Evolutionary conservation across 2,797 vertebrate genomes (phyloP).

Genomic region (Trichosurus vulpecula): DNA sequence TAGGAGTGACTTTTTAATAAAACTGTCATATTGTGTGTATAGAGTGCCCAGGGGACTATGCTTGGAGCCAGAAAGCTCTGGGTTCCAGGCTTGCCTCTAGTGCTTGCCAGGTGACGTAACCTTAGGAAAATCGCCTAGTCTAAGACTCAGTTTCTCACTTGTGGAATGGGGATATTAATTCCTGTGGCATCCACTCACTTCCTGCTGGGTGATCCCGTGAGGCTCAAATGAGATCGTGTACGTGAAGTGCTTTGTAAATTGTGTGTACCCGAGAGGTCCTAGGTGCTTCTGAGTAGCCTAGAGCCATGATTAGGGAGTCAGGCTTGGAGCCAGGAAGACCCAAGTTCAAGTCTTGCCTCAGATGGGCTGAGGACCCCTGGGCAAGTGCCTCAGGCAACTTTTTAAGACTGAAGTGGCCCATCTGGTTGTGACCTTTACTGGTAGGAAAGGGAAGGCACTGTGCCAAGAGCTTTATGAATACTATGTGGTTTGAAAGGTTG

Average conservation of each 20-base stretch:
- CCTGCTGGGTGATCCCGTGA: background rate
- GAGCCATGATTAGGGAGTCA: background rate
- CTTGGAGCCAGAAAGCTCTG: background rate
- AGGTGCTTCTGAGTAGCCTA: background rate
- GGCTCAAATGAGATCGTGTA: background rate
- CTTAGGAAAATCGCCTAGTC: background rate
- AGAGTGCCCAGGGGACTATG: background rate
- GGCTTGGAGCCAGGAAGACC: too few species aligned
- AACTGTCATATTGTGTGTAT: too few species aligned
- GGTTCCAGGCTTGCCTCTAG: background rate
- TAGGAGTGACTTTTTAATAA: slow-evolving; percentile 9
- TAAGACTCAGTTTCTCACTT: background rate
- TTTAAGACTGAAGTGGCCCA: background rate
- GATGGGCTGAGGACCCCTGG: background rate
- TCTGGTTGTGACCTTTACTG: background rate
- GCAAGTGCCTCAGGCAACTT: background rate
- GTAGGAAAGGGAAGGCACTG: background rate
- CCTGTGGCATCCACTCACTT: background rate
- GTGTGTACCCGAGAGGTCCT: background rate
- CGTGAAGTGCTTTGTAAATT: background rate
- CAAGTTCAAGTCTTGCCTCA: background rate
- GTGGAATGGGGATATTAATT: background rate
- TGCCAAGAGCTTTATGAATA: background rate
- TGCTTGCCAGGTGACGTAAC: background rate
- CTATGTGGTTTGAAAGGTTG: background rate